phyloP scores from a whole-genome alignment of 2,113 vertebrate species.

The Spermophilus dauricus region DNA sequence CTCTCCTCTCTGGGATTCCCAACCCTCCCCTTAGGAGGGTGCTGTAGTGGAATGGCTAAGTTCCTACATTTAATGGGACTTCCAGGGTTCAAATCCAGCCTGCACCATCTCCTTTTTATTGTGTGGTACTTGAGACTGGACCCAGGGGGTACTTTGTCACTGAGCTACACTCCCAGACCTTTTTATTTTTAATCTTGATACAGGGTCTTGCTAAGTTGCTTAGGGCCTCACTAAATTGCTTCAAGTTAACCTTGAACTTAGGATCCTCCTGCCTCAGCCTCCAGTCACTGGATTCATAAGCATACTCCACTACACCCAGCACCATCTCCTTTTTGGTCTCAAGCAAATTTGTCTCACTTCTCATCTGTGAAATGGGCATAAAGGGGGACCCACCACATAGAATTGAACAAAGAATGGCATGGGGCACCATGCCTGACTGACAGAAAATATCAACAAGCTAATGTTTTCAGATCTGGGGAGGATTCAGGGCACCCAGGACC shows the following conservation, averaged over 20 bases:
- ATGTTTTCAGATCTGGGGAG: neutral
- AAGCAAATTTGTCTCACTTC: neutral
- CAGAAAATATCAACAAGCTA: neutral
- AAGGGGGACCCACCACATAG: neutral
- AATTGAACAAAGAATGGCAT: neutral
- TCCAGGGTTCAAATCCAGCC: neutral
- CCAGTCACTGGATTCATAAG: too few species aligned
- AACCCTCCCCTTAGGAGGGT: neutral
- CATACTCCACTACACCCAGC: neutral
- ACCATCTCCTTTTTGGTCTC: neutral
- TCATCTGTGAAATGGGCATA: neutral
- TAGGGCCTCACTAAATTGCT: too few species aligned
- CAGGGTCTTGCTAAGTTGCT: too few species aligned
- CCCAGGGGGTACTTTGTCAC: too few species aligned
- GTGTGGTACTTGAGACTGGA: too few species aligned
- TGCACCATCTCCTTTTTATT: neutral
- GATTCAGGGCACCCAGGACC: neutral
- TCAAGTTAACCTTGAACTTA: too few species aligned
- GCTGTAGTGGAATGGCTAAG: neutral
- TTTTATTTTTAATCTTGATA: too few species aligned
- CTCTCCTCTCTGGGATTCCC: neutral
- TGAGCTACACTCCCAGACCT: too few species aligned
- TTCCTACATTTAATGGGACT: neutral
- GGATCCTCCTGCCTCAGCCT: too few species aligned
- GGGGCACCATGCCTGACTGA: neutral